phyloP scores from a whole-genome alignment of 2,113 vertebrate species.

The Oriolus oriolus region DNA sequence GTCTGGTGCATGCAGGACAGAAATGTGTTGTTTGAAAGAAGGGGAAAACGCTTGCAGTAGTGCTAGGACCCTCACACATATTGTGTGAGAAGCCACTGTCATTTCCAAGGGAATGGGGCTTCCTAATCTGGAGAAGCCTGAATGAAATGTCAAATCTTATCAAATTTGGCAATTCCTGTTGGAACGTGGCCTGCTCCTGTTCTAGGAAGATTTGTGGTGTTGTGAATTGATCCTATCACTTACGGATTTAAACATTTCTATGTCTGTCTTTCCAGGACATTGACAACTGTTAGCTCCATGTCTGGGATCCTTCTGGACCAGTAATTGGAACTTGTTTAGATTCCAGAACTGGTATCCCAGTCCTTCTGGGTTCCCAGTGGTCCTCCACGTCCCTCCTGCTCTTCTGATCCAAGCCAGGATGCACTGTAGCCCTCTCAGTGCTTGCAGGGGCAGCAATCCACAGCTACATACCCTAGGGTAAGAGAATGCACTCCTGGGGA shows the following conservation, averaged over 20 bases:
- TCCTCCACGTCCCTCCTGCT: not conserved
- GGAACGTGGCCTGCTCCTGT: not conserved
- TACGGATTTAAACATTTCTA: not conserved
- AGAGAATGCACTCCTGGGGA: not conserved
- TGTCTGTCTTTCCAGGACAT: not conserved
- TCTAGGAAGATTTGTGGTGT: not conserved
- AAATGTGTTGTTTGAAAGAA: not conserved
- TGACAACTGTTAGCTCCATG: not conserved
- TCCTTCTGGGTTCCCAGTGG: not conserved
- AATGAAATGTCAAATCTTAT: not conserved
- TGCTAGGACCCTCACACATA: not conserved
- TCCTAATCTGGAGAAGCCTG: not conserved
- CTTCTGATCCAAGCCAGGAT: not conserved
- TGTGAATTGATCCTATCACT: not conserved
- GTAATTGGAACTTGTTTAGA: not conserved
- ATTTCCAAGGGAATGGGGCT: not conserved
- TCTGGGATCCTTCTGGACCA: not conserved
- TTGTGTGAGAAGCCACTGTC: not conserved
- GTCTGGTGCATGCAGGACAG: not conserved
- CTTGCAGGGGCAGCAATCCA: not conserved
- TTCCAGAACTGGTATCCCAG: not conserved
- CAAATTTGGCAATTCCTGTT: not conserved
- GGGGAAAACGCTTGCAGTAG: not conserved
- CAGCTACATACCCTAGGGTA: fast-evolving
- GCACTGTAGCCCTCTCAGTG: not conserved